These are phyloP conservation scores for Chanos chanos DNA, from an alignment of 2,797 vertebrate genomes.

Conservation along the genomic window DNA sequence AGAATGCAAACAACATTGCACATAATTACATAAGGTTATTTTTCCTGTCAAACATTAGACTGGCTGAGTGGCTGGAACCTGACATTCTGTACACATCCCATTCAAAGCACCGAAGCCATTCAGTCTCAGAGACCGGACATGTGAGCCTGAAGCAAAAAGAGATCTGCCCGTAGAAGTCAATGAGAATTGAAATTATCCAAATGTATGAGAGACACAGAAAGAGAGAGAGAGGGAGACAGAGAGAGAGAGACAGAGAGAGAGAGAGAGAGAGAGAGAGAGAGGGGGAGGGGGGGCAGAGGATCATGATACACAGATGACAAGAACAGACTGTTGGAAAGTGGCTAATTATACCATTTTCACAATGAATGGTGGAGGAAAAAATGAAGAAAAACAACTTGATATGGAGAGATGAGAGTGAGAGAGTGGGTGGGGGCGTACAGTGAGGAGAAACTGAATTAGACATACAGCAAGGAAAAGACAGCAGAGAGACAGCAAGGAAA, in stretches of 20 bases:
- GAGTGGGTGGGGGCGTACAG: neutral
- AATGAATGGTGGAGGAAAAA: no score
- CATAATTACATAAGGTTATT: conserved; percentile 19
- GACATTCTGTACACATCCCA: no score
- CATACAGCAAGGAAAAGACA: no score
- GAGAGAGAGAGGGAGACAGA: no score
- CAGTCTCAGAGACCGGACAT: no score
- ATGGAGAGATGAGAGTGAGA: no score
- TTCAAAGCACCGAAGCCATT: no score
- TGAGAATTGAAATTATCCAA: no score
- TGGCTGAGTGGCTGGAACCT: conserved; percentile 11
- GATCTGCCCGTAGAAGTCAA: no score
- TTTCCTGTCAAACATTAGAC: conserved; percentile 20
- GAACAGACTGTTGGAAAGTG: conserved; percentile 8
- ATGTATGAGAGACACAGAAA: neutral
- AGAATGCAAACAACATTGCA: conserved; percentile 8
- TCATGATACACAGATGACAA: conserved; percentile 34
- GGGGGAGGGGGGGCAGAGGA: neutral
- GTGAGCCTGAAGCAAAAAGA: no score
- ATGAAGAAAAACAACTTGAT: no score
- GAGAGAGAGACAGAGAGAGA: neutral
- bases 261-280: neutral
- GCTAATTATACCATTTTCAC: conserved; percentile 23
- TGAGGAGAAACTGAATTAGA: no score
- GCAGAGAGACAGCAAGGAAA: conserved; percentile 2